Base-by-base conservation (phyloP, 2,797 vertebrate species). In the Lepus oiostolus region DNA sequence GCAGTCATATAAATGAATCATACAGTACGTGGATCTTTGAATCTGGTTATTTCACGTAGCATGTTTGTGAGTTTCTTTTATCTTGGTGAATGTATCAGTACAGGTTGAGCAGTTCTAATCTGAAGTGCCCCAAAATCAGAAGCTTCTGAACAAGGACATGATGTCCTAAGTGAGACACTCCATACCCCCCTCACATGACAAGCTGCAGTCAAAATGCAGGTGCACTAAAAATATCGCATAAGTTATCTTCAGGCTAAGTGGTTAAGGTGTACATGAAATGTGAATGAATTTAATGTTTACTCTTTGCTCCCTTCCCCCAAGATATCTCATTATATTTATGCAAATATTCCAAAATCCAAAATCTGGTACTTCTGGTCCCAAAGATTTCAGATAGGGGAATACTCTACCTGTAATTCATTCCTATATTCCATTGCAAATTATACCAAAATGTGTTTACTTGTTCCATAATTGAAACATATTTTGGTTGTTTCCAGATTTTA, bases 401-500 rank as follows among this genome's bases (percentile, higher is more conserved):
- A 71, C 32, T 17, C 16, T 19, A 38, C 68, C 42, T 67, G 8
- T 83, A 63, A 7, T 30, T 90, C 67, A 60, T 87, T 90, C 47
- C 52, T 87, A 5, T 65, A 38, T 79, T 65, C 7, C 30, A 4
- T 7, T 35, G 14, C 38, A 65, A 47, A 5, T 60, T 84, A 9
- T 72, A 81, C 5, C 30, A 68, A 26, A 47, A 38, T 71, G 71
- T 52, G 10, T 74, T 81, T 82, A 75, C 50, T 63, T n/a, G 54
- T 58, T 84, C 21, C 11, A 11, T 19, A 17, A 7, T 9, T 72
- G 77, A 90, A 93, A 91, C 12, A 16, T 38, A 74, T 77, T 81
- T 82, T 47, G 21, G 28, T 54, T 90, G 12, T 82, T 92, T 84
- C 32, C 17, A 74, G 24, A 84, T 82, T 94, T 92, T 67, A 85